Evolutionary conservation across 2,888 invertebrate species (phyloP), one percentile per base, ranked within the genome.

Genomic region (Campaea margaritaria): DNA sequence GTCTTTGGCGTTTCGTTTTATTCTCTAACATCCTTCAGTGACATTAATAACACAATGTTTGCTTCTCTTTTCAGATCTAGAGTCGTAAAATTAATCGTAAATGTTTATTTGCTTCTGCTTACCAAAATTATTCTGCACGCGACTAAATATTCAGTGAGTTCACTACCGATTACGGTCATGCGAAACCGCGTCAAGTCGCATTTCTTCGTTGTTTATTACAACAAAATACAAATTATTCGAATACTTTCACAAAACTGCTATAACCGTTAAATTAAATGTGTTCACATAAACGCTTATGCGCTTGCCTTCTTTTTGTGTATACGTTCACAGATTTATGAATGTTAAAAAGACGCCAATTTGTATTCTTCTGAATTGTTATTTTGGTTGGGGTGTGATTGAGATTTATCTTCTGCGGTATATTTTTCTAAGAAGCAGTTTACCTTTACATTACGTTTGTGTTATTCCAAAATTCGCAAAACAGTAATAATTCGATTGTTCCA

Each of bases 111-210:
- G 70, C 76, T 72, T 72, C 69, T 72, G 69, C 74, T 73, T 71
- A 68, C 75, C 73, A 68, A 74, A 78, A 75, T 79, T 76, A 74
- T 76, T 74, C 62, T 70, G 79, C 86, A 87, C 86, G 87, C 86
- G 82, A 87, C 86, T 75, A 80, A 82, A 83, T 85, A 83, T 83
- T 86, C 83, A 82, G 82, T 79, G 73, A 79, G 78, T 70, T 42
- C 47, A 38, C 44, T 41, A 41, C 55, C 55, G 80, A 85, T 83
- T 83, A 81, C 70, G 64, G 75, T 73, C 85, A 84, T 85, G 85
- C 85, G 69, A 84, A 81, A 79, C 75, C 72, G 69, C 75, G 68
- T 71, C 76, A 75, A 79, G 69, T 73, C 70, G 65, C 72, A 72
- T 76, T 81, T 76, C 75, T 74, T 70, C 64, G 65, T 76, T 77